phyloP scores from a whole-genome alignment of 1,140 invertebrate species.

The Drosophila jambulina region DNA sequence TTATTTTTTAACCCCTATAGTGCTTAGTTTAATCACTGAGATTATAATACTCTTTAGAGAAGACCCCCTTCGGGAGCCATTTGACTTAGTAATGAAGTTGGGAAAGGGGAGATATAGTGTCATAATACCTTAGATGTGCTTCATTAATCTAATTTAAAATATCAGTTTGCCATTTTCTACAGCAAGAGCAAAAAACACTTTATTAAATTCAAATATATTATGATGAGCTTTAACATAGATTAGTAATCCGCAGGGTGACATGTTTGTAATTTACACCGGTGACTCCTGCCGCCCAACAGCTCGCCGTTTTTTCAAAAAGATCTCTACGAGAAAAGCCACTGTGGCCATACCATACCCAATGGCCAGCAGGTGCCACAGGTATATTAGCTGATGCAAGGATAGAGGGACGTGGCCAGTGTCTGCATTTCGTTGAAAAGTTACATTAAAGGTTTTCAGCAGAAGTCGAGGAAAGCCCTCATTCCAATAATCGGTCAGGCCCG shows the following conservation, averaged over 20 bases:
- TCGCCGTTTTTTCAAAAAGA: not conserved
- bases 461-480: fast-evolving
- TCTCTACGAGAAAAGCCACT: not conserved
- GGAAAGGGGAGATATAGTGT: too few relatives aligned
- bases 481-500: constrained; percentile 16
- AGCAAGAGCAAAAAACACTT: not conserved
- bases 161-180: not conserved
- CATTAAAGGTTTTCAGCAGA: not conserved
- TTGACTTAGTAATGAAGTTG: too few relatives aligned
- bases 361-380: constrained; percentile 4
- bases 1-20: too few relatives aligned
- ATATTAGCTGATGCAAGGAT: constrained; percentile 7
- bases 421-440: not conserved
- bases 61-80: too few relatives aligned
- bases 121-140: too few relatives aligned
- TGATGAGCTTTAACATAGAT: not conserved
- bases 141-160: too few relatives aligned
- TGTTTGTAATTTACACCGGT: not conserved
- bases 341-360: not conserved
- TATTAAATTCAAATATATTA: not conserved
- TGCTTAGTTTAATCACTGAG: too few relatives aligned
- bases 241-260: not conserved
- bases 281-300: not conserved
- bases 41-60: too few relatives aligned
- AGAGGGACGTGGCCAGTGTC: not conserved